A percentile compares a stretch with the other conserved stretches of the same genome.
Conservation (phyloP, 2,888 invertebrate genomes). For the Sinhomidia bicolor region DNA sequence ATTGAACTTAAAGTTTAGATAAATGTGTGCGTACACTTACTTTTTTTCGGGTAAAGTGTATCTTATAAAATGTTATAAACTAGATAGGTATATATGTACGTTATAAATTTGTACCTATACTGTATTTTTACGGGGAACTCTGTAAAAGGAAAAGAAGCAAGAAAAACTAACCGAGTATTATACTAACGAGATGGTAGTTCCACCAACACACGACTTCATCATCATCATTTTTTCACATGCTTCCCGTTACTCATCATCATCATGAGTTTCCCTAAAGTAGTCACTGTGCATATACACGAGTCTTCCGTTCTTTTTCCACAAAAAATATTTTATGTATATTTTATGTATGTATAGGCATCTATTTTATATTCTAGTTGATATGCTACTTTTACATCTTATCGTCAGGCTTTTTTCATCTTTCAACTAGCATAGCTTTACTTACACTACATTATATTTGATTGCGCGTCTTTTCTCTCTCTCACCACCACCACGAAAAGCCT, state of each 20-base stretch:
- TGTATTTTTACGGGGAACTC: neutral
- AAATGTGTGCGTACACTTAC: constrained; percentile 18
- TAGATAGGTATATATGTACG: neutral
- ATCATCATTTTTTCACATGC: neutral
- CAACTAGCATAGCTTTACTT: neutral
- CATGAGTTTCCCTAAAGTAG: constrained; percentile 32
- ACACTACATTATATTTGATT: constrained; percentile 22
- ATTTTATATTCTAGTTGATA: neutral
- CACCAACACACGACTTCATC: constrained; percentile 5
- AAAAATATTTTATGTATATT: constrained; percentile 11
- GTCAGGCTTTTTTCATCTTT: neutral
- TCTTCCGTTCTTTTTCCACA: neutral
- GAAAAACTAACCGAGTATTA: constrained; percentile 18
- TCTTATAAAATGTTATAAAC: too few species aligned
- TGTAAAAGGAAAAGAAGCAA: neutral
- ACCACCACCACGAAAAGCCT: neutral
- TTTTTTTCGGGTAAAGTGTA: too few species aligned
- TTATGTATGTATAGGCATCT: neutral
- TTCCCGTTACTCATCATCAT: constrained; percentile 25
- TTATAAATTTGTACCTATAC: neutral
- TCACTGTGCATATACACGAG: neutral
- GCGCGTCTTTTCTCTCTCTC: neutral
- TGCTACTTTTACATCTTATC: neutral
- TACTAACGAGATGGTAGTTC: constrained; percentile 38
- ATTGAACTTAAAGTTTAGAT: constrained; percentile 33